Evolutionary conservation across 53 echinoderm and acorn worm genomes (phyloP), one percentile per base, ranked within the genome.

Genomic region (Paelopatides confundens): DNA sequence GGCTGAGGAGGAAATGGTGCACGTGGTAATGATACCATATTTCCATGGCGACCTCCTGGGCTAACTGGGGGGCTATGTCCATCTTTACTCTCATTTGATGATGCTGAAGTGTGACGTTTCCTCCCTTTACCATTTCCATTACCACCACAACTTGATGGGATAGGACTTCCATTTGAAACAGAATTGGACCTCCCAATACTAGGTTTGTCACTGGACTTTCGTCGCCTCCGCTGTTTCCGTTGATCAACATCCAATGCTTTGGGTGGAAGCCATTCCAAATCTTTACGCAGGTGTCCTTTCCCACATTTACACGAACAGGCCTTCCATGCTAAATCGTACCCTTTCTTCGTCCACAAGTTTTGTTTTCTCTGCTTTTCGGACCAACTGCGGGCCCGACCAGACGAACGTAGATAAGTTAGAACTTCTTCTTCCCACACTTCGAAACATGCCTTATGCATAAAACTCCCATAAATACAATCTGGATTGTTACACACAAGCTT

Each of bases 331-430:
- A 99, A 89, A 54, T 99, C 99, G 58, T 99, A 99, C 5, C 99
- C 99, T 76, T 99, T 99, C 92, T 99, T 99, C 36, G 99, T 99
- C 99, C 99, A 99, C 69, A 99, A 66, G 54, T 99, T 99, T 52
- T 99, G 99, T 27, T 95, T 93, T 46, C 99, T 89, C 86, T 99
- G 99, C 77, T 99, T 99, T 76, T 99, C 99, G 1, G 99, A 99
- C 99, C 99, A 99, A 82, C 99, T 99, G 11, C 95, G 85, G 3
- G 96, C 95, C 27, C 99, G 91, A 47, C 99, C 99, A 70, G 96
- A 99, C 58, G 96, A 96, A 24, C 99, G 94, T 53, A 99, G 83
- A 87, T 92, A 99, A 12, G 96, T 96, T 23, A 99, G 82, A 40
- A 99, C 96, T 77, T 96, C 96, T 63, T 99, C 95, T 66, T 99